Conservation (phyloP, 2,113 vertebrate genomes). For the Haplochromis burtoni region DNA sequence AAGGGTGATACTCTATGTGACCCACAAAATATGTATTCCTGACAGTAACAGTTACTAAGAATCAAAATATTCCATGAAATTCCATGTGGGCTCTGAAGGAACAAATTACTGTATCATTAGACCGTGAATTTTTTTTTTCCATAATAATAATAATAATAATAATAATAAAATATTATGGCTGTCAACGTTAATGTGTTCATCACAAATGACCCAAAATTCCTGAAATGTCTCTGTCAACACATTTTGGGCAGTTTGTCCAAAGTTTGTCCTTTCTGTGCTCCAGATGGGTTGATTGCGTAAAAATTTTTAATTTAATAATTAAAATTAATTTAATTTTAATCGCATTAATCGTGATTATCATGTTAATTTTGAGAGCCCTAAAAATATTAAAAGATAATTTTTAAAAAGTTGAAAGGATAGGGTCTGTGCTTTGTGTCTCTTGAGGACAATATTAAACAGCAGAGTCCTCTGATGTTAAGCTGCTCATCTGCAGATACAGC, state of each 20-base stretch:
- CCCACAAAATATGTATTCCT: neutral
- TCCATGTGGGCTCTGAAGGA: fast-evolving
- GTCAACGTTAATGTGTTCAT: fast-evolving
- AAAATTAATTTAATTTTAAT: neutral
- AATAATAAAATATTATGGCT: neutral
- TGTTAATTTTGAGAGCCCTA: neutral
- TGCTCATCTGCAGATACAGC: no score
- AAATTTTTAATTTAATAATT: neutral
- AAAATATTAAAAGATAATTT: neutral
- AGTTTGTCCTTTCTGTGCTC: neutral
- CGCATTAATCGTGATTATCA: fast-evolving
- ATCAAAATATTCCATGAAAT: neutral
- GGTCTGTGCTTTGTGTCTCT: no score
- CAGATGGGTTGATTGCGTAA: fast-evolving
- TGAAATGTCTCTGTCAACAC: neutral
- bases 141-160: neutral
- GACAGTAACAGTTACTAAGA: fast-evolving
- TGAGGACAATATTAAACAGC: no score
- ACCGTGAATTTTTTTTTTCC: fast-evolving
- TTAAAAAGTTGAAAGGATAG: no score
- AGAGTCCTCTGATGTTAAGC: no score
- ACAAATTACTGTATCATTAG: neutral
- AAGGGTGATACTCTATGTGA: fast-evolving
- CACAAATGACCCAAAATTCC: neutral
- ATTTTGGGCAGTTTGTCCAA: fast-evolving